Evolutionary conservation across 2,888 invertebrate genomes (phyloP), one percentile per base, ranked within the genome.

Genomic region (Ellobium chinense): DNA sequence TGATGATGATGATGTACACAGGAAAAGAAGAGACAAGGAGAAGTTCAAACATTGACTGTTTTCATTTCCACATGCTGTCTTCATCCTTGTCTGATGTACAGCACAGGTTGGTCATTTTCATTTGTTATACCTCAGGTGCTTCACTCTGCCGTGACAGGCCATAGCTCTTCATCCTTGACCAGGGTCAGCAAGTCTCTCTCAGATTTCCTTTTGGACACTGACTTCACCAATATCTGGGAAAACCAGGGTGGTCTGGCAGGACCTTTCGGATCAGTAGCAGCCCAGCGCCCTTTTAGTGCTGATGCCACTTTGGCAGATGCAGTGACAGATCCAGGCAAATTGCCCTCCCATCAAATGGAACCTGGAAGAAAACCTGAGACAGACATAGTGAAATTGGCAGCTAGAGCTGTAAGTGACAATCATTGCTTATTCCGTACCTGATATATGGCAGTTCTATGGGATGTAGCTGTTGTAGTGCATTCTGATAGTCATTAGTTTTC

Each of bases 361-460:
- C 56, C 80, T 36, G 82, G 81, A 54, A 77, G 83, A 60, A 83
- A 84, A 73, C 75, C 86, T 1, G 88, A 89, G 31, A 85, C 83
- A 7, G 87, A 91, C 77, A 86, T 89, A 36, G 89, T 93, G 27
- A 89, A 91, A 82, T 92, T 95, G 63, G 95, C 95, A 74, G 95
- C 95, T 5, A 94, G 94, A 93, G 94, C 94, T 93, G 95, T 95
- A 91, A 89, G 90, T 21, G n/a, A n/a, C n/a, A 54, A 14, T 54
- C 18, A 54, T 54, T 54, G 9, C 18, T 54, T 54, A 54, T 54
- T 18, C 54, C 54, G 9, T 18, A 54, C 54, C 54, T 18, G 18
- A 54, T 54, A 54, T 14, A 54, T 54, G 12, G 54, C 18, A 18
- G 12, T 54, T 54, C 54, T 14, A 54, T 54, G 18, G 18, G n/a